Conservation (phyloP, 1,140 invertebrate genomes). For the Heterodera carotae region DNA sequence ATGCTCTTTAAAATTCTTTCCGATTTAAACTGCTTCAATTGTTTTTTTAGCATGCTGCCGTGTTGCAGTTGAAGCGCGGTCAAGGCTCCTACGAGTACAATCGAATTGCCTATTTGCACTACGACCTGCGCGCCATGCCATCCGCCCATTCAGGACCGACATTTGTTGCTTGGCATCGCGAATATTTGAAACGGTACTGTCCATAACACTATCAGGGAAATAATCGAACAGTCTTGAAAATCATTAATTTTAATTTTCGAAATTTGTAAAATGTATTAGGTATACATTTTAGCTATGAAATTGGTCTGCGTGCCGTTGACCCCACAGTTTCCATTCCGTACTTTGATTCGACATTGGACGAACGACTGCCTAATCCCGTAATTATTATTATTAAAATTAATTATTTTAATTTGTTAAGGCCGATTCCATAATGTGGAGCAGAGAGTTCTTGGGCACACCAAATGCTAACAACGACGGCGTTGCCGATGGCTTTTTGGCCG, state of each 20-base stretch:
- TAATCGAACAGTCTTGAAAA: too few relatives aligned
- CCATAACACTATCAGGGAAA: too few relatives aligned
- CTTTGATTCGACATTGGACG: conserved; percentile 21
- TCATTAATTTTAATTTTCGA: too few relatives aligned
- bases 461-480: neutral
- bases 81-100: neutral
- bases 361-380: neutral
- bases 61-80: neutral
- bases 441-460: neutral
- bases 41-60: neutral
- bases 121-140: conserved; percentile 1
- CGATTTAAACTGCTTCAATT: neutral
- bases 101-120: neutral
- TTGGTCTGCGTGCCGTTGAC: conserved; percentile 12
- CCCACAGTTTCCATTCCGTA: conserved; percentile 19
- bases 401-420: neutral
- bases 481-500: conserved; percentile 4
- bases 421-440: neutral
- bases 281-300: conserved; percentile 28
- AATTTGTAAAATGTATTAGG: too few relatives aligned
- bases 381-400: neutral
- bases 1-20: too few relatives aligned
- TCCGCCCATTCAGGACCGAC: conserved; percentile 14
- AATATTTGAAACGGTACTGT: conserved; percentile 24
- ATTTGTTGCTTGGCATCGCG: conserved; percentile 23